phyloP scores from a whole-genome alignment of 2,113 vertebrate genomes.

The Malurus elegans region DNA sequence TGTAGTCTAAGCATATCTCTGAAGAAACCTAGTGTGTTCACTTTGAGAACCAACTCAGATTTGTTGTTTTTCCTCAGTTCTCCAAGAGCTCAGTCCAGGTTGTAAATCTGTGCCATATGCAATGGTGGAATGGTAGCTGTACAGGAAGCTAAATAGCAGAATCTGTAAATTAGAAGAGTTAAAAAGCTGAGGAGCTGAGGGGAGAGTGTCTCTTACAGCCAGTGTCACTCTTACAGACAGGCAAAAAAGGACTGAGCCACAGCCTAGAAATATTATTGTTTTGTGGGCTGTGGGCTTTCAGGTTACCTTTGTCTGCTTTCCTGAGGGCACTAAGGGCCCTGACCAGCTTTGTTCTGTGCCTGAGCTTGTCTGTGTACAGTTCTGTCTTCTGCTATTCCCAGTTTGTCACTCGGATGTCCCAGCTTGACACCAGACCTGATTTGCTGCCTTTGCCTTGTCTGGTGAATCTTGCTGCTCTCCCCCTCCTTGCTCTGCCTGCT shows the following conservation, averaged over 20 bases:
- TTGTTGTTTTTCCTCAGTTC: not conserved
- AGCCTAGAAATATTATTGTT: not conserved
- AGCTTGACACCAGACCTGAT: not conserved
- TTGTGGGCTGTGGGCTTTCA: not conserved
- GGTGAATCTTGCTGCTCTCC: accelerated
- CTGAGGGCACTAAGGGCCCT: not conserved
- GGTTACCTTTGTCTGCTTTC: not conserved
- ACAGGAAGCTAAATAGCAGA: not conserved
- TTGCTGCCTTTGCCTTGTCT: not conserved
- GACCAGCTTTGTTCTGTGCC: accelerated
- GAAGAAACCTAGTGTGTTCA: not conserved
- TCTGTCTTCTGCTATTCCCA: accelerated
- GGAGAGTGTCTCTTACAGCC: not conserved
- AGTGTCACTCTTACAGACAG: not conserved
- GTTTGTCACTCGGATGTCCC: not conserved
- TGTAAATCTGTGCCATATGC: not conserved
- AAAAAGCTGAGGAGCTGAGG: not conserved
- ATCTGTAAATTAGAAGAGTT: not conserved
- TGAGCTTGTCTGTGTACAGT: too few species aligned
- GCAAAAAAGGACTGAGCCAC: not conserved
- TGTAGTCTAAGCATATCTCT: not conserved
- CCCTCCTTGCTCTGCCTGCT: not conserved
- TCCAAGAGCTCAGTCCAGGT: not conserved
- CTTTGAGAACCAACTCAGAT: not conserved
- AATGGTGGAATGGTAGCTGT: not conserved